Conservation (phyloP, 2,888 invertebrate genomes). For the Apamea crenata region DNA sequence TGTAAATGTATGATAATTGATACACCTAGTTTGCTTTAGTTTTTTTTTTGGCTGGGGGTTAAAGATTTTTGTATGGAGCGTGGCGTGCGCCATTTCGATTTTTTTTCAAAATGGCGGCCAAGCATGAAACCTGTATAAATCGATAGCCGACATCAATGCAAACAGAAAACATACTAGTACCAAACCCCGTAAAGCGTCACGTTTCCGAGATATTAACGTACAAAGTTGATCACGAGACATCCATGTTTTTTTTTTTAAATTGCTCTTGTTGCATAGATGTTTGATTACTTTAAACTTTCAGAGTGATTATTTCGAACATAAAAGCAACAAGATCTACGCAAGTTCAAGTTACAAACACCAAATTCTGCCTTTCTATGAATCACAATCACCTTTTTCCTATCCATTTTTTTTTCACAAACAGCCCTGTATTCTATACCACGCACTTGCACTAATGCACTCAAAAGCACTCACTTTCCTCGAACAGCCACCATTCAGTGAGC, state of each 20-base stretch:
- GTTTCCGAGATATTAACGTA: neutral
- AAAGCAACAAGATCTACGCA: too few relatives aligned
- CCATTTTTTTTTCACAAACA: neutral
- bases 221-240: neutral
- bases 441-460: slow-evolving; percentile 45
- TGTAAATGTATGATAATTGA: slow-evolving; percentile 29
- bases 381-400: neutral
- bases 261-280: too few relatives aligned
- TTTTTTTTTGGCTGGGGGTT: neutral
- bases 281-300: too few relatives aligned
- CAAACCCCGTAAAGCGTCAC: neutral
- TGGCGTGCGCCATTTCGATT: neutral
- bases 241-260: too few relatives aligned
- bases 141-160: neutral
- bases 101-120: neutral
- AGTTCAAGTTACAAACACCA: neutral
- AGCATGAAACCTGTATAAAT: neutral
- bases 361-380: neutral
- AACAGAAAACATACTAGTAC: neutral
- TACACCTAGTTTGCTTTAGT: neutral
- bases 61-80: too few relatives aligned
- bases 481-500: slow-evolving; percentile 18
- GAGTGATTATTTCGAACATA: too few relatives aligned
- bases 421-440: neutral
- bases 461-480: slow-evolving; percentile 24